Base-by-base conservation (phyloP, 2,888 invertebrate genomes). In the Neocrepidodera transversa region DNA sequence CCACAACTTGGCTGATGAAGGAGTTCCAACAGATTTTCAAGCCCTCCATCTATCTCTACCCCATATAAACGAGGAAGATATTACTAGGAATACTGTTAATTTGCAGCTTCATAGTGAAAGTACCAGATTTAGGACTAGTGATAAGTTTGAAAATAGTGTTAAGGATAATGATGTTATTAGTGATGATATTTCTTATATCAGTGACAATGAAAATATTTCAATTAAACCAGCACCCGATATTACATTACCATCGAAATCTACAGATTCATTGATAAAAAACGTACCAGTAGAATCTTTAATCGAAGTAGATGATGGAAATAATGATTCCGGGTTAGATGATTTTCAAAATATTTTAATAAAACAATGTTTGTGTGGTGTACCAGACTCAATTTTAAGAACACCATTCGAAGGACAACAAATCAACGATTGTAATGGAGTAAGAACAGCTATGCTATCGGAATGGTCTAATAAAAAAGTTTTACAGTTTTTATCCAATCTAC, bases 401-500 rank as follows among this genome's bases (percentile, higher is more conserved):
- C 87, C 91, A 0, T 92, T 92, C 74, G 88, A 88, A 69, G 85
- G 86, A 62, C 84, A 83, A 66, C 80, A 82, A 69, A 78, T 80
- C 52, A 76, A 79, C 57, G 80, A 82, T 73, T 68, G 73, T 55
- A 81, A 82, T 66, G 84, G 83, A 1, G 79, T 79, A 35, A 78
- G 84, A 32, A 81, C 82, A 14, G 82, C 83, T 0, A 81, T 83
- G 60, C 73, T 87, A 52, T 80, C 83, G 53, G 83, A 87, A 75
- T 89, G 88, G 86, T 84, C 86, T 32, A 82, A 84, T n/a, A 84
- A 86, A 64, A 85, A 86, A 72, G 82, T 90, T 3, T 77, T 94
- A 36, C 88, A 92, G 70, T 92, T 92, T 74, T 82, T 94, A 63
- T 93, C 93, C 60, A 91, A 91, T 66, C 84, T 93, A 71, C 93